phyloP scores from a whole-genome alignment of 2,797 vertebrate genomes.

The Hippoglossus hippoglossus region DNA sequence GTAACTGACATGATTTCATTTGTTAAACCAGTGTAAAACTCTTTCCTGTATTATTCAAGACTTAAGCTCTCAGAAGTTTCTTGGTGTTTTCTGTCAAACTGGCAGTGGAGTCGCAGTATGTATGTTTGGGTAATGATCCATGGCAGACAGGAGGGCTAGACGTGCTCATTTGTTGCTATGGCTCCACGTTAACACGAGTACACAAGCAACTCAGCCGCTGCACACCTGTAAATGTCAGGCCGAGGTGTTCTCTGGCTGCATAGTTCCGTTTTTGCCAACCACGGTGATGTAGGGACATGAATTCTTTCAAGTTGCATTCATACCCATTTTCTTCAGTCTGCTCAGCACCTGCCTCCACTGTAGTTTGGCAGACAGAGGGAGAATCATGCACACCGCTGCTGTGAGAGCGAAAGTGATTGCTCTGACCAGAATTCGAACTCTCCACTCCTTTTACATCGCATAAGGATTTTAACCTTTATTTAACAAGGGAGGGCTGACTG shows the following conservation, averaged over 20 bases:
- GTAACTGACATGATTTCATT: neutral
- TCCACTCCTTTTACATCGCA: slow-evolving; percentile 8
- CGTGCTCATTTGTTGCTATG: slow-evolving; percentile 48
- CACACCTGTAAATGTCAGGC: slow-evolving; percentile 59
- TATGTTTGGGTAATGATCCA: slow-evolving; percentile 51
- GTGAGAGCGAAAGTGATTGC: slow-evolving; percentile 20
- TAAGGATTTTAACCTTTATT: slow-evolving; percentile 36
- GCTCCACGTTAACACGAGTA: slow-evolving; percentile 22
- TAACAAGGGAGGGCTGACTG: slow-evolving; percentile 9
- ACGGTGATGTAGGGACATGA: slow-evolving; percentile 6
- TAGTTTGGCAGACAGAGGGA: slow-evolving; percentile 11
- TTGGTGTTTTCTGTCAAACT: slow-evolving; percentile 24
- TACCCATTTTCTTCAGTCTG: neutral
- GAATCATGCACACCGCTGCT: slow-evolving; percentile 7
- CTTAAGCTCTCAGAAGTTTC: slow-evolving; percentile 7
- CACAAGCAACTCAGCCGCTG: slow-evolving; percentile 2
- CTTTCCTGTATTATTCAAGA: slow-evolving; percentile 11
- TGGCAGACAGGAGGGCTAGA: slow-evolving; percentile 37
- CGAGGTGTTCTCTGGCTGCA: slow-evolving; percentile 25
- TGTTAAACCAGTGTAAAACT: neutral
- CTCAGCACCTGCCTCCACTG: neutral
- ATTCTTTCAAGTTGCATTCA: slow-evolving; percentile 5
- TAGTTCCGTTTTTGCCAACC: neutral
- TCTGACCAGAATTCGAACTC: slow-evolving; percentile 15
- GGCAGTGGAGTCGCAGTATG: neutral